These are phyloP conservation scores for Eudyptes chrysolophus DNA, from an alignment of 2,113 vertebrate genomes.

Conservation along the genomic window DNA sequence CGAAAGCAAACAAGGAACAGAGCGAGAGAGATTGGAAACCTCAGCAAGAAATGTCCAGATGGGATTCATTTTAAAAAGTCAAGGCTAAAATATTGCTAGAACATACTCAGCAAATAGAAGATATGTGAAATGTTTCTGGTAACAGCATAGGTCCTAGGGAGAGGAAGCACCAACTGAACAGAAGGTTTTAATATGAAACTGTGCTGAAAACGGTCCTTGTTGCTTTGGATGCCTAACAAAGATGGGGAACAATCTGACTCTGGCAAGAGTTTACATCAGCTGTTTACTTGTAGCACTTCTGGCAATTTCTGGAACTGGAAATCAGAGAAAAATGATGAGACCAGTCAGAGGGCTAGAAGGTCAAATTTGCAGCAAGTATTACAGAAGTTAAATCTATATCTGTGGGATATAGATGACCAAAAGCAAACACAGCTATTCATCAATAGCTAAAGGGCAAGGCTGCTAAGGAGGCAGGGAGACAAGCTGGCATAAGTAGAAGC, in stretches of 20 bases:
- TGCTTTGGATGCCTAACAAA: neutral
- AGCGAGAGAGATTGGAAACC: slow-evolving; percentile 9
- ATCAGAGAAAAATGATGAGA: slow-evolving; percentile 41
- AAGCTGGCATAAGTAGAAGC: neutral
- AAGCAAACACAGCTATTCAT: slow-evolving; percentile 34
- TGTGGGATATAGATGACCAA: slow-evolving; percentile 19
- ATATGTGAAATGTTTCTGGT: slow-evolving; percentile 17
- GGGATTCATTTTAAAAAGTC: slow-evolving; percentile 56
- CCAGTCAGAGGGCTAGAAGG: slow-evolving; percentile 22
- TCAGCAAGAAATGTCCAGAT: slow-evolving; percentile 61
- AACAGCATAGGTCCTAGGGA: neutral
- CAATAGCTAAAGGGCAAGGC: slow-evolving; percentile 47
- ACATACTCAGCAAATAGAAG: slow-evolving; percentile 40
- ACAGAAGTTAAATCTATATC: slow-evolving; percentile 56
- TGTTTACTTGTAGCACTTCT: slow-evolving; percentile 3
- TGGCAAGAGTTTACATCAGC: slow-evolving; percentile 13
- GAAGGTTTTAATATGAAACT: slow-evolving; percentile 21
- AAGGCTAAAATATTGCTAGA: slow-evolving; percentile 48
- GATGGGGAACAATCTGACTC: neutral
- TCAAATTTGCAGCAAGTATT: slow-evolving; percentile 47
- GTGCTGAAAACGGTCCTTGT: neutral
- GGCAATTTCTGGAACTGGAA: slow-evolving; percentile 16
- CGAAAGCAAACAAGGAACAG: slow-evolving; percentile 55
- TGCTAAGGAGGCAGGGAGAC: neutral
- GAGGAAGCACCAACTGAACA: neutral